A percentile compares a stretch with the other conserved stretches of the same genome.
Conservation (phyloP, 2,888 invertebrate genomes). For the Endotricha flammealis region DNA sequence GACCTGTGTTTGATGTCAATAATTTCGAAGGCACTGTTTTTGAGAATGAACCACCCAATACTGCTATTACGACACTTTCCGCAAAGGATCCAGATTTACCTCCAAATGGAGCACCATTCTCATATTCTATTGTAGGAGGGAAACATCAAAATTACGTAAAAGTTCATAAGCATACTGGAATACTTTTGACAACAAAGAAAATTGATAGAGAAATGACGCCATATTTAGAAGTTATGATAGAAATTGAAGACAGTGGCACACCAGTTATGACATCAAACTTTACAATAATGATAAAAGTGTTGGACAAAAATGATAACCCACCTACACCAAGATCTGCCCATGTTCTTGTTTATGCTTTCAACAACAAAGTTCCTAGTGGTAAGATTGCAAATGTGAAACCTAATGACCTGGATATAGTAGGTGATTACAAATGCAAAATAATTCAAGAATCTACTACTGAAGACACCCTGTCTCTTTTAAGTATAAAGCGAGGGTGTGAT, state of each 20-base stretch:
- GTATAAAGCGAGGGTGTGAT: constrained; percentile 87
- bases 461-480: constrained; percentile 78
- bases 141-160: constrained; percentile 86
- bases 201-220: constrained; percentile 91
- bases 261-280: constrained; percentile 91
- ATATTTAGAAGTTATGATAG: constrained; percentile 84
- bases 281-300: constrained; percentile 84
- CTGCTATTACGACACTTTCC: constrained; percentile 89
- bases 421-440: constrained; percentile 92
- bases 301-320: constrained; percentile 95
- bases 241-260: constrained; percentile 92
- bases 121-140: constrained; percentile 87
- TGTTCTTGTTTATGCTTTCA: constrained; percentile 86
- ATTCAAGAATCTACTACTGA: constrained; percentile 82
- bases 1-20: constrained; percentile 87
- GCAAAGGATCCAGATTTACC: constrained; percentile 94
- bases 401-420: constrained; percentile 92
- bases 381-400: constrained; percentile 95
- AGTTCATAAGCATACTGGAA: constrained; percentile 88
- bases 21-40: constrained; percentile 86
- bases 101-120: constrained; percentile 94
- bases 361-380: constrained; percentile 85
- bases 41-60: constrained; percentile 92
- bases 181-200: constrained; percentile 86
- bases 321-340: constrained; percentile 90